Evolutionary conservation across 1,140 invertebrate genomes (phyloP).

Genomic region (Drosophila lini): DNA sequence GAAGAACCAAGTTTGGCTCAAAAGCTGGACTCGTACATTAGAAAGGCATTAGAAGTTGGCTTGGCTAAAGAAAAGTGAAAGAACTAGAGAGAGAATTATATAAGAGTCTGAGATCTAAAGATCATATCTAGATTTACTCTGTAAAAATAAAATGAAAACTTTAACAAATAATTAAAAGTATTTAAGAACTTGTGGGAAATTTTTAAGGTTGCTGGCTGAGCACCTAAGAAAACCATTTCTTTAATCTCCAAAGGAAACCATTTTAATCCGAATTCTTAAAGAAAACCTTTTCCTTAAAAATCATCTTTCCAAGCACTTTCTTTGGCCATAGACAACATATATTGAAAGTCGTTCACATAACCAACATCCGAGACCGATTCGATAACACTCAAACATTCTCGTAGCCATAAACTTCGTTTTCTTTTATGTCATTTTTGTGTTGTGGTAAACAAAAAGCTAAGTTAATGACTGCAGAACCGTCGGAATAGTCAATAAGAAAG

Average conservation of each 20-base stretch:
- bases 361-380: not conserved
- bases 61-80: constrained; percentile 67
- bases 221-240: not conserved
- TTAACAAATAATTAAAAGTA: too few relatives aligned
- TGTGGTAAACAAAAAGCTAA: constrained; percentile 32
- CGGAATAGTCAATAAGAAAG: constrained; percentile 25
- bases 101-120: not conserved
- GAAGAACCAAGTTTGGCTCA: constrained; percentile 26
- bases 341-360: not conserved
- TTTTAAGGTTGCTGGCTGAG: not conserved
- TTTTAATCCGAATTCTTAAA: not conserved
- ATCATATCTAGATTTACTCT: not conserved
- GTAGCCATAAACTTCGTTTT: constrained; percentile 31
- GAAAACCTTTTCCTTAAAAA: too few relatives aligned
- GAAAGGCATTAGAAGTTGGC: constrained; percentile 60
- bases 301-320: not conserved
- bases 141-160: not conserved
- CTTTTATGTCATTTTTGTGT: constrained; percentile 24
- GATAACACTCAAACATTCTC: constrained; percentile 1
- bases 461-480: constrained; percentile 32
- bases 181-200: too few relatives aligned
- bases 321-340: constrained; percentile 14
- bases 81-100: constrained; percentile 20
- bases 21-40: constrained; percentile 41
- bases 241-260: not conserved